phyloP scores from a whole-genome alignment of 2,888 invertebrate genomes.

The Cheilosia urbana region DNA sequence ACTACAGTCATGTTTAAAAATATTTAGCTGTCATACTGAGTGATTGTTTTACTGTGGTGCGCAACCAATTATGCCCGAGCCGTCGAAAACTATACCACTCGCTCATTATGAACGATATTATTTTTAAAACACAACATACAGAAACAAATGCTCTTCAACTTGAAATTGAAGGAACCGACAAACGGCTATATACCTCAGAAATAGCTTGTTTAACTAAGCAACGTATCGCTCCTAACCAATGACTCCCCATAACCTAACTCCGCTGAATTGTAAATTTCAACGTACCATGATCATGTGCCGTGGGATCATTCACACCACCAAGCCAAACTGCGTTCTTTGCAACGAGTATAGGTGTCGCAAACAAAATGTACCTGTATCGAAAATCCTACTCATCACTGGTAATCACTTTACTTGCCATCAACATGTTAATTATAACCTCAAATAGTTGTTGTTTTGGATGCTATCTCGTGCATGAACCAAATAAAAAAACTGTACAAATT shows the following conservation, averaged over 20 bases:
- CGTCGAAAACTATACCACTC: no score
- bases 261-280: background rate
- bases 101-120: no score
- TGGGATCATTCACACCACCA: background rate
- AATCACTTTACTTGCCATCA: background rate
- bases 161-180: no score
- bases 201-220: no score
- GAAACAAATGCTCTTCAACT: no score
- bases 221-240: background rate
- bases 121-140: no score
- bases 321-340: background rate
- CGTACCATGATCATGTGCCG: background rate
- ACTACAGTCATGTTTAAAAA: no score
- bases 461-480: background rate
- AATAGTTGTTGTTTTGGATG: background rate
- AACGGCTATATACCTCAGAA: no score
- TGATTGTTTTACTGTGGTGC: no score
- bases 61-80: no score
- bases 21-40: no score
- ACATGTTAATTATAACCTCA: constrained; percentile 11
- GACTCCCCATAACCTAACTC: background rate
- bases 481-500: background rate
- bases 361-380: background rate
- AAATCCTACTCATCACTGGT: background rate
- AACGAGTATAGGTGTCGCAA: background rate